A percentile compares a stretch with the other conserved stretches of the same genome.
phyloP scores from a whole-genome alignment of 2,888 invertebrate genomes.

The Scrobipalpa costella region DNA sequence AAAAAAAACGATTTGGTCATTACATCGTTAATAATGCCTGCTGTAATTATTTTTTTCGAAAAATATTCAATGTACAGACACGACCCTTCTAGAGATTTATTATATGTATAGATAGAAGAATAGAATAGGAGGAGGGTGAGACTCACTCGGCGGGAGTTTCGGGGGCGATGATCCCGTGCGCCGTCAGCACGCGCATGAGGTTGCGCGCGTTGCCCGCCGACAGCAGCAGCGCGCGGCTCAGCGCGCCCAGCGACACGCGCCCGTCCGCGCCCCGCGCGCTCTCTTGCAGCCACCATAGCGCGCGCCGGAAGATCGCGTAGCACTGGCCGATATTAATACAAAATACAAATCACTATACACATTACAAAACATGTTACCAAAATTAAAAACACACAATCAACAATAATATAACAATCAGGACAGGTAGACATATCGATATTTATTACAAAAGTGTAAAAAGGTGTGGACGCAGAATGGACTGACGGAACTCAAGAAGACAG shows the following conservation, averaged over 20 bases:
- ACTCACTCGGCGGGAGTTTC: constrained; percentile 26
- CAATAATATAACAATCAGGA: too few relatives aligned
- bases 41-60: too few relatives aligned
- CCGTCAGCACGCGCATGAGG: constrained; percentile 48
- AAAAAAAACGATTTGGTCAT: background rate
- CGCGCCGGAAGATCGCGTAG: constrained; percentile 58
- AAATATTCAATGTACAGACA: too few relatives aligned
- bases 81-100: too few relatives aligned
- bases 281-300: constrained; percentile 48
- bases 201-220: constrained; percentile 43
- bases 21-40: too few relatives aligned
- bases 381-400: too few relatives aligned
- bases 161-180: constrained; percentile 41
- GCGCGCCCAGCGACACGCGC: constrained; percentile 32
- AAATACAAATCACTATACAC: too few relatives aligned
- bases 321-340: constrained; percentile 42
- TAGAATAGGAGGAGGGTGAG: background rate
- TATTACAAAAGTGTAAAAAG: too few relatives aligned
- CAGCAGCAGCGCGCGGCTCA: constrained; percentile 41
- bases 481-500: background rate
- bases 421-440: too few relatives aligned
- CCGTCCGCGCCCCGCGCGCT: background rate
- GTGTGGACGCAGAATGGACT: background rate
- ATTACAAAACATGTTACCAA: too few relatives aligned
- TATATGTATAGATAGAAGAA: too few relatives aligned